Percentiles rank a stretch among this genome's conserved stretches.
phyloP scores from a whole-genome alignment of 23 tunicate genomes.

The Phallusia fumigata region DNA sequence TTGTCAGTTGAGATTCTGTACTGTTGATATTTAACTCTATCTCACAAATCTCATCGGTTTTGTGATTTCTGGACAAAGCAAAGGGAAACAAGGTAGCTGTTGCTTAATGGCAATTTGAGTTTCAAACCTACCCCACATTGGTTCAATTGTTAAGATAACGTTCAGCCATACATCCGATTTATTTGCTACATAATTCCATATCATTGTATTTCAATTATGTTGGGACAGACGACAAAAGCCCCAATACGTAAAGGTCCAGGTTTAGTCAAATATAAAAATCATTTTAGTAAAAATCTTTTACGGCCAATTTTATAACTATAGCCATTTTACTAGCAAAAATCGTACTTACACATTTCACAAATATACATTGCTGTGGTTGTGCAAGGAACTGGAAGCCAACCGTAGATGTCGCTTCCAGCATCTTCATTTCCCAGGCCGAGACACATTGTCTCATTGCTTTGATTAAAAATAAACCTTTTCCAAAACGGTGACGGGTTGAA shows the following conservation, averaged over 20 bases:
- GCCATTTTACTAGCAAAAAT: too few relatives aligned
- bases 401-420: background rate
- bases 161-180: too few relatives aligned
- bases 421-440: background rate
- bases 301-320: too few relatives aligned
- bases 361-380: background rate
- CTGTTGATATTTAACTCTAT: background rate
- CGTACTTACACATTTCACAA: slow-evolving; percentile 1
- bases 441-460: background rate
- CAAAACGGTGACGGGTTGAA: background rate
- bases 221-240: too few relatives aligned
- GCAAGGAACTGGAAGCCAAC: background rate
- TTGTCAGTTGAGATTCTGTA: background rate
- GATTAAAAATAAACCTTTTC: too few relatives aligned
- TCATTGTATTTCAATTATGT: too few relatives aligned
- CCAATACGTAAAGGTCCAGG: too few relatives aligned
- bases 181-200: too few relatives aligned
- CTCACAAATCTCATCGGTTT: background rate
- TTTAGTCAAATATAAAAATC: too few relatives aligned
- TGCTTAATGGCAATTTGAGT: too few relatives aligned
- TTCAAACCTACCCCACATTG: background rate
- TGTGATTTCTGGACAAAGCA: background rate
- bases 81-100: too few relatives aligned
- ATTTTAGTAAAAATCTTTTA: too few relatives aligned
- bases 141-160: background rate